These are phyloP conservation scores for Notarius quadriscutis DNA, from an alignment of 2,113 vertebrate species.

Conservation along the genomic window DNA sequence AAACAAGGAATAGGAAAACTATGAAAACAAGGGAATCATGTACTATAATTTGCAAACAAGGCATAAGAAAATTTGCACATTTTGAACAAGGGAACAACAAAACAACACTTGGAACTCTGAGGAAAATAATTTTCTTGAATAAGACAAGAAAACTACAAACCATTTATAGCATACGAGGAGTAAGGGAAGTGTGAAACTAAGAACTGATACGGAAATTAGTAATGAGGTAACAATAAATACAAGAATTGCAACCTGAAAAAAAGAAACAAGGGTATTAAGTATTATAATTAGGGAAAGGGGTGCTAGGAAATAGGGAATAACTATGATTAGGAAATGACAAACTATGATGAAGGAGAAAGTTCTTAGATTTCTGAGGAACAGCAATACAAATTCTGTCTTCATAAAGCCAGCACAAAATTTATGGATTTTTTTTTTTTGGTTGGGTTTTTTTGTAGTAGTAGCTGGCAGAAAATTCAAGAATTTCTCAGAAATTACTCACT, in stretches of 20 bases:
- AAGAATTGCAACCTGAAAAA: background rate
- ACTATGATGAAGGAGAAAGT: background rate
- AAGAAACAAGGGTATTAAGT: background rate
- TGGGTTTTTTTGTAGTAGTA: background rate
- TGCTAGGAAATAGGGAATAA: background rate
- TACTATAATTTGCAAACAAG: background rate
- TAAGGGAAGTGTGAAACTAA: background rate
- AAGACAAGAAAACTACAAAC: background rate
- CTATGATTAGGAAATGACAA: background rate
- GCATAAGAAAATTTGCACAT: background rate
- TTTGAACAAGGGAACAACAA: background rate
- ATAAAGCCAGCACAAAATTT: conserved; percentile 8
- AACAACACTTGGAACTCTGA: background rate
- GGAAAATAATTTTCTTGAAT: background rate
- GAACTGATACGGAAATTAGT: background rate
- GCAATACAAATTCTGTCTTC: conserved; percentile 20
- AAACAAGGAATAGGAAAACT: background rate
- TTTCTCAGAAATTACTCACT: conserved; percentile 13
- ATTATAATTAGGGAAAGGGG: background rate
- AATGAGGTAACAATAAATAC: background rate
- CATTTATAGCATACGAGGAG: background rate
- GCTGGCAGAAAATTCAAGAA: background rate
- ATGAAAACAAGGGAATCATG: background rate
- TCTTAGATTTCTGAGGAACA: background rate
- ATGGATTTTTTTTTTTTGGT: background rate